Percentiles rank a stretch among this genome's conserved stretches.
Evolutionary conservation across 2,888 invertebrate species (phyloP).

Genomic region (Cotesia congregata): DNA sequence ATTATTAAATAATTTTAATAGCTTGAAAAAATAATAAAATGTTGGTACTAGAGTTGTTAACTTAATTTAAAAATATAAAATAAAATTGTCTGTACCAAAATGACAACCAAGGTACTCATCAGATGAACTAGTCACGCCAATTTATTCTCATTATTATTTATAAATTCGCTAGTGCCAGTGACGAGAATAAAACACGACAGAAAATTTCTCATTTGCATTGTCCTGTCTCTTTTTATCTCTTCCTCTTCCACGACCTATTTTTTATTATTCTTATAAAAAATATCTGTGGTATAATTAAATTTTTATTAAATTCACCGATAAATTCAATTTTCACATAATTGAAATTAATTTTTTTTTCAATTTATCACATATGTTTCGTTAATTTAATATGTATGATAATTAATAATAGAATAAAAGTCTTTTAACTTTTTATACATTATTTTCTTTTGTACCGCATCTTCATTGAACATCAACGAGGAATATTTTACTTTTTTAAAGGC

Average conservation of each 20-base stretch:
- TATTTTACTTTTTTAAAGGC: background rate
- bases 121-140: constrained; percentile 39
- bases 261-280: constrained; percentile 20
- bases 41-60: constrained; percentile 1
- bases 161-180: constrained; percentile 43
- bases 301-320: background rate
- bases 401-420: background rate
- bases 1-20: background rate
- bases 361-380: background rate
- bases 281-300: background rate
- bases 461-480: background rate
- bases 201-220: constrained; percentile 39
- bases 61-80: background rate
- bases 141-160: constrained; percentile 55
- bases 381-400: background rate
- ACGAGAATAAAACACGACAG: constrained; percentile 11
- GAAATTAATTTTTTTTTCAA: background rate
- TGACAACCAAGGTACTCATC: constrained; percentile 6
- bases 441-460: background rate
- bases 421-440: background rate
- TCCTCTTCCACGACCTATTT: constrained; percentile 10
- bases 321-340: background rate
- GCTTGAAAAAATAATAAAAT: background rate
- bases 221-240: constrained; percentile 16
- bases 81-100: background rate